phyloP scores from a whole-genome alignment of 2,797 vertebrate species.

The Pangasius larnaudii region DNA sequence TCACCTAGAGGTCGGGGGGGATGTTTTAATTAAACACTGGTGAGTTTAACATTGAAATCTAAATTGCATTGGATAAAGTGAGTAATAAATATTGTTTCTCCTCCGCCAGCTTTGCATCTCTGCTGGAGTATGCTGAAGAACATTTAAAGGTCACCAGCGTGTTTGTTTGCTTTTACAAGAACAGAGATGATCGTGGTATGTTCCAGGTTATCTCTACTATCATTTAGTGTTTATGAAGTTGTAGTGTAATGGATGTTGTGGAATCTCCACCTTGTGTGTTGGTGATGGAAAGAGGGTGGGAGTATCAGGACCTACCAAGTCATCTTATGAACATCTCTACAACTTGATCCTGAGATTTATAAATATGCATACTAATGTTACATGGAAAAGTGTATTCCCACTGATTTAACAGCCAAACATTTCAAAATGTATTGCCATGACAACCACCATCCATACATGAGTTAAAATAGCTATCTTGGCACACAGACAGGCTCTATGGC shows the following conservation, averaged over 20 bases:
- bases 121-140: constrained; percentile 84
- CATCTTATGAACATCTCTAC: not conserved
- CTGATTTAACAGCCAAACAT: not conserved
- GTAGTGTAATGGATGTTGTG: not conserved
- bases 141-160: constrained; percentile 82
- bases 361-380: not conserved
- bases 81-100: not conserved
- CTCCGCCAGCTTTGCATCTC: constrained; percentile 74
- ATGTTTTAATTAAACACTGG: not conserved
- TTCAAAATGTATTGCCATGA: not conserved
- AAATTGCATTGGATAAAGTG: not conserved
- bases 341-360: not conserved
- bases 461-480: not conserved
- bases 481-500: not conserved
- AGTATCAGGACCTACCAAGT: not conserved
- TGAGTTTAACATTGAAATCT: not conserved
- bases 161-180: constrained; percentile 86
- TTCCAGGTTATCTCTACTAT: not conserved
- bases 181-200: constrained; percentile 82
- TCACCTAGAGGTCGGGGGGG: not conserved
- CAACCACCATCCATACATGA: not conserved
- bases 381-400: not conserved
- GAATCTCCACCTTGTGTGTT: not conserved
- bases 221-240: not conserved
- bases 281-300: not conserved